Conservation (phyloP, 2,888 invertebrate species). For the Agrochola macilenta region DNA sequence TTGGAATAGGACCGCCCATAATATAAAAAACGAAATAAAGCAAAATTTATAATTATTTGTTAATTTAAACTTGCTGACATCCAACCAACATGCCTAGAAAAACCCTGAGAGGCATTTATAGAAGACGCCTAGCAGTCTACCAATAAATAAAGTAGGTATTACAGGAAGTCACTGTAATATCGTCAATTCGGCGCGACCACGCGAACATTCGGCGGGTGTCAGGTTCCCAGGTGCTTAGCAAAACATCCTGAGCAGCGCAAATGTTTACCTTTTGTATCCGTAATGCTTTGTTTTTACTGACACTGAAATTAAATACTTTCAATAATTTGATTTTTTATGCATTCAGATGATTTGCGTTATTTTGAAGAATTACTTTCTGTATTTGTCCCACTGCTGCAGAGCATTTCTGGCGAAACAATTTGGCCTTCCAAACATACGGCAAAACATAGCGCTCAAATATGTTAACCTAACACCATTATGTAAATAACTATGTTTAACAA, state of each 20-base stretch:
- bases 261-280: constrained; percentile 67
- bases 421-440: background rate
- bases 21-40: background rate
- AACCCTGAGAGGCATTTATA: background rate
- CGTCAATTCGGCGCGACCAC: constrained; percentile 30
- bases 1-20: background rate
- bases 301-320: constrained; percentile 44
- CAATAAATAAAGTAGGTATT: constrained; percentile 1
- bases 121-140: constrained; percentile 3
- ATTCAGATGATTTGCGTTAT: background rate
- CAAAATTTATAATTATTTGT: background rate
- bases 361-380: background rate
- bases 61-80: background rate
- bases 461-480: too few relatives aligned
- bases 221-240: constrained; percentile 44
- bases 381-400: background rate
- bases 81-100: background rate
- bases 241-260: constrained; percentile 63
- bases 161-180: constrained; percentile 10
- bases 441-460: too few relatives aligned
- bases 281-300: constrained; percentile 46
- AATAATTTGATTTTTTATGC: constrained; percentile 20
- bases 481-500: too few relatives aligned
- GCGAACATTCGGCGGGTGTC: constrained; percentile 33
- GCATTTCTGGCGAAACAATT: background rate